Conservation (phyloP, 2,113 vertebrate genomes). For the Brevimyrus niger region DNA sequence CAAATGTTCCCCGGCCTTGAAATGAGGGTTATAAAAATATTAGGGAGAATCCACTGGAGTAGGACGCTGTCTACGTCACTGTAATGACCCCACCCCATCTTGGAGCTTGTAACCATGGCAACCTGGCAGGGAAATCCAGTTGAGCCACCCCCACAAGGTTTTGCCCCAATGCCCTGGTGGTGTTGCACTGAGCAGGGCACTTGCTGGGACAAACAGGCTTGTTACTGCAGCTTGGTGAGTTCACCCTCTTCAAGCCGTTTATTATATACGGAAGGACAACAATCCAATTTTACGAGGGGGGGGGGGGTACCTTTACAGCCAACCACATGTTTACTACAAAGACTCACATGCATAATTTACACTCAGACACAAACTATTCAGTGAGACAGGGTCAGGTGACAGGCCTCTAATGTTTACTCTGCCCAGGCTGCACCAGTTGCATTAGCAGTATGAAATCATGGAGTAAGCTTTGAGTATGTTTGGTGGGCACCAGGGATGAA, state of each 20-base stretch:
- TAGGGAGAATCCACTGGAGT: background rate
- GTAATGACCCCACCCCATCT: background rate
- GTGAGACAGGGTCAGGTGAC: background rate
- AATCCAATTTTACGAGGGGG: background rate
- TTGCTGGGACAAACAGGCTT: background rate
- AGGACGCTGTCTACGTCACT: background rate
- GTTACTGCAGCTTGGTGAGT: background rate
- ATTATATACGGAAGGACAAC: background rate
- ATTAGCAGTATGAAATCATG: background rate
- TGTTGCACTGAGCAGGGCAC: background rate
- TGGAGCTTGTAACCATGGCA: background rate
- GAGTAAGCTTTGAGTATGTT: background rate
- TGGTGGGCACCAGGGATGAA: background rate
- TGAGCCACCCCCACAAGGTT: background rate
- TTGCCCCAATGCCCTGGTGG: background rate
- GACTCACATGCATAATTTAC: background rate
- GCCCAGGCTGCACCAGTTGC: background rate
- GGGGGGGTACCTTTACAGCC: background rate
- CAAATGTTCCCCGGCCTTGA: background rate
- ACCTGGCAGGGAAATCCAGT: background rate
- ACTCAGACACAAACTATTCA: background rate
- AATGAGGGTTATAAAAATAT: background rate
- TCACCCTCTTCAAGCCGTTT: background rate
- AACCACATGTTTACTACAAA: background rate
- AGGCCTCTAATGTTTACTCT: background rate